A percentile compares a stretch with the other conserved stretches of the same genome.
Conservation (phyloP, 37 sponge, comb jelly and placozoan species). For the Haliclona indistincta region DNA sequence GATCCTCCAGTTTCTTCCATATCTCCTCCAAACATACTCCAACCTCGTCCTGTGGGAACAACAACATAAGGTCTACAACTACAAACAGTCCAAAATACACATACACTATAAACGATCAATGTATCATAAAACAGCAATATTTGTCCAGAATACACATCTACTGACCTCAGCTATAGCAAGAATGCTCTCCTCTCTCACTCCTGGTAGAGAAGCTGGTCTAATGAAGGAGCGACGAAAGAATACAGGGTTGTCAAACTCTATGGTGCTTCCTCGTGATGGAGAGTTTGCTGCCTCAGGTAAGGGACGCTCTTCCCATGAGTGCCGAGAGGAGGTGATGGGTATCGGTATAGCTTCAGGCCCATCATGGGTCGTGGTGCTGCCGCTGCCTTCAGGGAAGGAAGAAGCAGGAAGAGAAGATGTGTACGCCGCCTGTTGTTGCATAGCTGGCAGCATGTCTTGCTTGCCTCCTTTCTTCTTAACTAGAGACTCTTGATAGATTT, state of each 20-base stretch:
- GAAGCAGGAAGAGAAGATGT: slow-evolving; percentile 6
- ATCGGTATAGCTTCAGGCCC: not conserved
- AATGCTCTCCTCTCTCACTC: slow-evolving; percentile 20
- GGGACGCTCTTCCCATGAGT: slow-evolving; percentile 1
- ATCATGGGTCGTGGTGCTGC: no score
- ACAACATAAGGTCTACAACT: slow-evolving; percentile 12
- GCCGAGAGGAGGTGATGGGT: not conserved
- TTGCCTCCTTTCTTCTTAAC: no score
- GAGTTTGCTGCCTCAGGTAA: not conserved
- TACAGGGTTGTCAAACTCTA: slow-evolving; percentile 33
- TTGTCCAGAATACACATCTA: not conserved
- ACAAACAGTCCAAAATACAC: no score
- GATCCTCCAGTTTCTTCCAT: slow-evolving; percentile 35
- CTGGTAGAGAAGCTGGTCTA: not conserved
- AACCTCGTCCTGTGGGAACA: slow-evolving; percentile 46
- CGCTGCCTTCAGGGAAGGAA: no score
- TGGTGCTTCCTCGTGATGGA: not conserved
- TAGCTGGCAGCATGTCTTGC: no score
- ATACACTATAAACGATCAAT: no score
- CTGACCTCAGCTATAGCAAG: slow-evolving; percentile 45
- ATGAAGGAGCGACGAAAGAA: not conserved
- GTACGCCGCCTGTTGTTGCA: not conserved
- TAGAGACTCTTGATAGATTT: slow-evolving; percentile 36
- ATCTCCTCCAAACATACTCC: slow-evolving; percentile 33
- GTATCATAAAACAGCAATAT: not conserved